phyloP scores from a whole-genome alignment of 2,113 vertebrate species.

The Labrus mixtus region DNA sequence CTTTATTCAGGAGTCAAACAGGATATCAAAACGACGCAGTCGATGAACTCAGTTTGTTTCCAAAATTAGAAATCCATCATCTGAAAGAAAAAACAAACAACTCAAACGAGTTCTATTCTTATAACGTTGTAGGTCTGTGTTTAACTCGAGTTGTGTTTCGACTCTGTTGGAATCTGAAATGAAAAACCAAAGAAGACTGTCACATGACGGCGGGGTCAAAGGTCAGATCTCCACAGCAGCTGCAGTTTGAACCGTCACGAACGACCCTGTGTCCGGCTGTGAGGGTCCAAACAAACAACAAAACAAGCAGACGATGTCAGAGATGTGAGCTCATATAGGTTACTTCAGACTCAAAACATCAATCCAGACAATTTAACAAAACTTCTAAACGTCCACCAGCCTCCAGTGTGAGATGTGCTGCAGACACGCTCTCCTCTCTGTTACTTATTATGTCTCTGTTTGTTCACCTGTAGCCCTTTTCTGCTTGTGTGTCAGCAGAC shows the following conservation, averaged over 20 bases:
- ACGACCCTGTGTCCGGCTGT: no score
- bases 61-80: background rate
- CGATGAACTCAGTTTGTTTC: background rate
- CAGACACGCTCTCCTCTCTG: conserved; percentile 7
- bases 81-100: background rate
- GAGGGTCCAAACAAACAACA: no score
- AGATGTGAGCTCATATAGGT: background rate
- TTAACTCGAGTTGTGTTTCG: background rate
- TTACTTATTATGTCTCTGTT: background rate
- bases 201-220: background rate
- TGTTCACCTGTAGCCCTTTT: conserved; percentile 20
- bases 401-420: conserved; percentile 10
- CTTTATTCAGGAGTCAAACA: conserved; percentile 65
- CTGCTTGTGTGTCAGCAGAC: background rate
- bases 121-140: background rate
- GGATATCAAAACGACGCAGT: conserved; percentile 57
- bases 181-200: background rate
- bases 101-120: no score
- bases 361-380: no score
- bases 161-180: conserved; percentile 13
- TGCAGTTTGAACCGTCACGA: no score
- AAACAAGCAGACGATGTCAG: background rate
- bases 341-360: no score
- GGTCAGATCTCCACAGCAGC: background rate
- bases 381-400: no score